Conservation (phyloP, 2,113 vertebrate species). For the Alaudala cheleensis region DNA sequence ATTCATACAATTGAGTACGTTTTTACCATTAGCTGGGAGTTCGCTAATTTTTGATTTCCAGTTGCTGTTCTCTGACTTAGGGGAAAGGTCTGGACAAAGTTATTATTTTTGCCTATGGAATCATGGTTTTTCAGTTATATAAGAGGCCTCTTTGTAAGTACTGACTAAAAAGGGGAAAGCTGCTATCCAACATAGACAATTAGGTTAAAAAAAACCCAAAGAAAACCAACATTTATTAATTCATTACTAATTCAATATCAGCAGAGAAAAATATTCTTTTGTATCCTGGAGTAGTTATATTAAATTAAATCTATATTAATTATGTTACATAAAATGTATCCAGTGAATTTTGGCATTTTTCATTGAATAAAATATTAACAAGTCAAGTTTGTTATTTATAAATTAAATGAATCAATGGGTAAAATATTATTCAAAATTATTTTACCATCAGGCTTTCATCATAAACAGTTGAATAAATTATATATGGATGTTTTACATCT, state of each 20-base stretch:
- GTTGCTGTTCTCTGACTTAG: background rate
- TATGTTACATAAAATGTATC: background rate
- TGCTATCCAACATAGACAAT: background rate
- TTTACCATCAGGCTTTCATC: background rate
- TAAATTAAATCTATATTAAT: background rate
- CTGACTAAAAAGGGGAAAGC: background rate
- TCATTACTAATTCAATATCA: background rate
- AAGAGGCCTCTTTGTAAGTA: background rate
- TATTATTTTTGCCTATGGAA: background rate
- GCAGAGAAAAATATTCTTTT: background rate
- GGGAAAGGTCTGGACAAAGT: background rate
- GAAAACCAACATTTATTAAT: background rate
- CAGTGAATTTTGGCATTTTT: background rate
- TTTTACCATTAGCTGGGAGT: background rate
- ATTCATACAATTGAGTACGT: rapidly evolving
- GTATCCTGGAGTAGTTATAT: background rate
- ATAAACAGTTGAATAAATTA: conserved; percentile 31
- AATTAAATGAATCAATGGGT: conserved; percentile 9
- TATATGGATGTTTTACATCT: background rate
- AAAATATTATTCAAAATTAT: conserved; percentile 47
- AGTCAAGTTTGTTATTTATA: conserved; percentile 25
- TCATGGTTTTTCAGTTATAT: background rate
- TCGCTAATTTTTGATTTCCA: background rate
- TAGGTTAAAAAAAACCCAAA: background rate
- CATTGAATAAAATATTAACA: conserved; percentile 17